A percentile compares a stretch with the other conserved stretches of the same genome.
Evolutionary conservation across 2,113 vertebrate species (phyloP).

Genomic region (Nibea coibor): DNA sequence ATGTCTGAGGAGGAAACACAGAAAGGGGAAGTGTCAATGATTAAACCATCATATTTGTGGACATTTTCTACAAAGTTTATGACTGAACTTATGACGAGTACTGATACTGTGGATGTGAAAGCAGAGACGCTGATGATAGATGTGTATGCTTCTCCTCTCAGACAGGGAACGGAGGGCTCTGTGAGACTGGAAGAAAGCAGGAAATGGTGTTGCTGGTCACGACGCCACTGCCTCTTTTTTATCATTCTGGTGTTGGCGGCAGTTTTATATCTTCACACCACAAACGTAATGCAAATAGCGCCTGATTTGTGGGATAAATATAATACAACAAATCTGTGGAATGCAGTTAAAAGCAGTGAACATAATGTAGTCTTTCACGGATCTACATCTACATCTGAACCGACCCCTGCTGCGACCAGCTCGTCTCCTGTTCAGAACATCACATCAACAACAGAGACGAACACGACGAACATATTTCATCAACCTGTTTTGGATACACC

Average conservation of each 20-base stretch:
- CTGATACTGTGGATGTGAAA: not conserved
- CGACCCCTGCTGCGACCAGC: fast-evolving
- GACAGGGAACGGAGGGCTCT: not conserved
- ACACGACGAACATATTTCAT: too few relatives aligned
- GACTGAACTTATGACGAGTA: too few relatives aligned
- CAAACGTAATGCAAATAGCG: fast-evolving
- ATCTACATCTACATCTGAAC: too few relatives aligned
- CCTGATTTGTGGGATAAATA: not conserved
- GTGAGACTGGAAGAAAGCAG: not conserved
- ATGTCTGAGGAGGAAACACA: too few relatives aligned
- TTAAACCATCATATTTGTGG: too few relatives aligned
- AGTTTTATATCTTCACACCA: not conserved
- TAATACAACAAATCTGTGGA: not conserved
- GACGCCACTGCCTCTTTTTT: not conserved
- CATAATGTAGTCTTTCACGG: fast-evolving
- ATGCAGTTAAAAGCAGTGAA: too few relatives aligned
- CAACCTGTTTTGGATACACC: not conserved
- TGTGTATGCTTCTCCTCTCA: not conserved
- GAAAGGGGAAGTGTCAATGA: too few relatives aligned
- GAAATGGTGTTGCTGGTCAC: not conserved
- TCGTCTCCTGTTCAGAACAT: too few relatives aligned
- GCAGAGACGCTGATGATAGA: too few relatives aligned
- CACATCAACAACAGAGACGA: too few relatives aligned
- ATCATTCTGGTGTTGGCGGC: not conserved
- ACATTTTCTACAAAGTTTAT: too few relatives aligned